These are phyloP conservation scores for Gavia stellata DNA, from an alignment of 2,113 vertebrate genomes.

Conservation along the genomic window DNA sequence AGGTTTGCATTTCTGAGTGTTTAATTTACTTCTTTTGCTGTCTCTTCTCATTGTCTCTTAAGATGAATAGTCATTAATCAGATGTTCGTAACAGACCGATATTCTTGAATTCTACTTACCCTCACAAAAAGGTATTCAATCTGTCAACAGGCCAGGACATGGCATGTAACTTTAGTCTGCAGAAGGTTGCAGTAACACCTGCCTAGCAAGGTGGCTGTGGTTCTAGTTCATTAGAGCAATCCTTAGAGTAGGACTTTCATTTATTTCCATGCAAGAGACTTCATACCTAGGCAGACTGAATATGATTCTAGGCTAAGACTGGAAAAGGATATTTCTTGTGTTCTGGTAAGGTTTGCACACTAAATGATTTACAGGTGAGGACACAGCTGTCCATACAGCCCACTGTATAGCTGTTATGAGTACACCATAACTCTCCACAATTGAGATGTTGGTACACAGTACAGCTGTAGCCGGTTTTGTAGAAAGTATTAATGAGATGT, in stretches of 20 bases:
- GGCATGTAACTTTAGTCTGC: accelerated
- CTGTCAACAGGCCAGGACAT: not conserved
- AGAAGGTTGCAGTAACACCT: not conserved
- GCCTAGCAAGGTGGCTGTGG: not conserved
- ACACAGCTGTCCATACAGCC: not conserved
- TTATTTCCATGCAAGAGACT: not conserved
- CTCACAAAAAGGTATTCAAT: not conserved
- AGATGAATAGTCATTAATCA: not conserved
- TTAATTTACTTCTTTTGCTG: not conserved
- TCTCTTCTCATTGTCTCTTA: not conserved
- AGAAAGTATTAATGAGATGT: not conserved
- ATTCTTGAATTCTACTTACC: not conserved
- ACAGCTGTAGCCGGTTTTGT: not conserved
- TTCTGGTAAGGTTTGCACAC: not conserved
- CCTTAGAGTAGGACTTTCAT: not conserved
- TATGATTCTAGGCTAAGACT: not conserved
- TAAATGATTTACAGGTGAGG: not conserved
- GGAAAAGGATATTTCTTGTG: not conserved
- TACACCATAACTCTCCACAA: not conserved
- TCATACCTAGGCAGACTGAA: not conserved
- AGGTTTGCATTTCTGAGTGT: not conserved
- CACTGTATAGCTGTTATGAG: not conserved
- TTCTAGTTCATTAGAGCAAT: not conserved
- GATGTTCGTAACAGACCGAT: not conserved
- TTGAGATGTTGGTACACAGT: not conserved